Evolutionary conservation across 2,797 vertebrate species (phyloP).

Genomic region (Typhlichthys eigenmanni): DNA sequence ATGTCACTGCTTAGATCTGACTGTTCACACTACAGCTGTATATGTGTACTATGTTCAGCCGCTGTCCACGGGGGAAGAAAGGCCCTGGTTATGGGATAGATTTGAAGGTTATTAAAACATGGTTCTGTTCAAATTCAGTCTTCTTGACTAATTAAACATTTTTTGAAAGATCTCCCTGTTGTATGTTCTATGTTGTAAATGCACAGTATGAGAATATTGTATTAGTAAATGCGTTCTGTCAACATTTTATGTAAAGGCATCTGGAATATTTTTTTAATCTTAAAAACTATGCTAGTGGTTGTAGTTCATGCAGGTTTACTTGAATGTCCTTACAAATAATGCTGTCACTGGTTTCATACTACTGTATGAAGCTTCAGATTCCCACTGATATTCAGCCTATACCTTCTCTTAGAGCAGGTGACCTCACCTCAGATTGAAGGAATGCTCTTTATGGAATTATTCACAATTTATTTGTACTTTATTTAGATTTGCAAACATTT

Average conservation of each 20-base stretch:
- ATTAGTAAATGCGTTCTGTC: background rate
- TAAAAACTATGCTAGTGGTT: too few species aligned
- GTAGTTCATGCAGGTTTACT: background rate
- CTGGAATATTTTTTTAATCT: background rate
- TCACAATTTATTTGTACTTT: background rate
- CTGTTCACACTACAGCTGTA: slow-evolving; percentile 32
- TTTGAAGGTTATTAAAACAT: slow-evolving; percentile 52
- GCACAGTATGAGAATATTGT: background rate
- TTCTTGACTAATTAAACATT: slow-evolving; percentile 66
- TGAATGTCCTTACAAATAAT: background rate
- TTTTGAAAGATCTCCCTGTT: slow-evolving; percentile 47
- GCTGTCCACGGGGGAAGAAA: slow-evolving; percentile 47
- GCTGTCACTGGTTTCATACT: background rate
- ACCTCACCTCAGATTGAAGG: background rate
- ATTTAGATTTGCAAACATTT: background rate
- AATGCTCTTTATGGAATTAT: too few species aligned
- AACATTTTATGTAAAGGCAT: background rate
- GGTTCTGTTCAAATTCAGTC: slow-evolving; percentile 62
- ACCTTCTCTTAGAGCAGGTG: background rate
- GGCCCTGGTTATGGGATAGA: slow-evolving; percentile 49
- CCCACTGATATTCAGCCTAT: background rate
- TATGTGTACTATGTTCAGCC: slow-evolving; percentile 59
- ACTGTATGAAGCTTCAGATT: background rate
- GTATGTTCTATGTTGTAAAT: background rate
- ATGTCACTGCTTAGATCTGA: slow-evolving; percentile 54